Evolutionary conservation across 2,797 vertebrate species (phyloP).

Genomic region (Catostomus latipinnis): DNA sequence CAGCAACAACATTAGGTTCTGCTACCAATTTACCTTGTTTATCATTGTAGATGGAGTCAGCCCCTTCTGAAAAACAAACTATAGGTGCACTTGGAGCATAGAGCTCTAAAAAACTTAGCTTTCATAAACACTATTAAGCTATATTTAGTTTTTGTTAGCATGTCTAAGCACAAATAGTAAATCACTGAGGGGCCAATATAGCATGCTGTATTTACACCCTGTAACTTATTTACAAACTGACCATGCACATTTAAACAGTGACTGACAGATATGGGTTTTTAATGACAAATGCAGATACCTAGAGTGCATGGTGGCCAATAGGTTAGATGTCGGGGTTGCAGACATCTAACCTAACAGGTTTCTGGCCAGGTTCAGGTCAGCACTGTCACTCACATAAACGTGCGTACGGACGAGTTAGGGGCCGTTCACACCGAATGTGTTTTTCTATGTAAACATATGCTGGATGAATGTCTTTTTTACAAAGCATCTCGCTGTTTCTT

Average conservation of each 20-base stretch:
- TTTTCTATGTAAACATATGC: too few relatives aligned
- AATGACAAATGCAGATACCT: too few relatives aligned
- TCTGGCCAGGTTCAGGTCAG: too few relatives aligned
- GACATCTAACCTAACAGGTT: too few relatives aligned
- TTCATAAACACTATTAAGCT: constrained; percentile 63
- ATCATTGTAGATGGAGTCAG: constrained; percentile 67
- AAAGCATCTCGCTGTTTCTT: too few relatives aligned
- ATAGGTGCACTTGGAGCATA: not conserved
- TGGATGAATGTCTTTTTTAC: too few relatives aligned
- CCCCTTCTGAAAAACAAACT: constrained; percentile 67
- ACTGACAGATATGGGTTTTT: too few relatives aligned
- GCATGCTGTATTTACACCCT: not conserved
- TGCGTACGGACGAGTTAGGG: too few relatives aligned
- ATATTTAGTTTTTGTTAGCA: constrained; percentile 19
- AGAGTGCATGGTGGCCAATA: too few relatives aligned
- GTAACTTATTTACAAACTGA: not conserved
- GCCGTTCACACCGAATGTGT: too few relatives aligned
- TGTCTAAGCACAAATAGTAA: not conserved
- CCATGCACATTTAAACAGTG: not conserved
- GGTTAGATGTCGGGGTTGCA: too few relatives aligned
- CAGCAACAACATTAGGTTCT: constrained; percentile 67
- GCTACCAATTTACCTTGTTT: constrained; percentile 78
- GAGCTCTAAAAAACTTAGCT: constrained; percentile 43
- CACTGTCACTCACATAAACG: too few relatives aligned
- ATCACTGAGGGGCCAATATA: not conserved